Percentiles rank a stretch among this genome's conserved stretches.
Conservation (phyloP, 2,888 invertebrate species). For the Nezara viridula region DNA sequence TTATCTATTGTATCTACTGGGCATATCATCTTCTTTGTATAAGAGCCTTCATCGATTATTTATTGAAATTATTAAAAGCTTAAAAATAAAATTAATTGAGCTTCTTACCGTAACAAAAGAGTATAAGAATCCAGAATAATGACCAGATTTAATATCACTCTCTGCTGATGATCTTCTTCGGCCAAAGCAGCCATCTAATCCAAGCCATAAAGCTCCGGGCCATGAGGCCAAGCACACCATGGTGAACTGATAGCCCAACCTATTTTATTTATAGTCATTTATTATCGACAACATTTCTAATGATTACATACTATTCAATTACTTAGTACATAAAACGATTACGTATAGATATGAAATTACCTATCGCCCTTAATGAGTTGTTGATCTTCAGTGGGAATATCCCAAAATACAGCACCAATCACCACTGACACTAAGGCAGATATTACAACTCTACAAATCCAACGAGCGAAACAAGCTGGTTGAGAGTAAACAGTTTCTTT, state of each 20-base stretch:
- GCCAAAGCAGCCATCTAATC: constrained; percentile 71
- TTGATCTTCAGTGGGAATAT: constrained; percentile 83
- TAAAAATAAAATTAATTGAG: background rate
- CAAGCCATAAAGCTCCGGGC: constrained; percentile 81
- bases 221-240: constrained; percentile 83
- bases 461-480: constrained; percentile 84
- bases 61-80: background rate
- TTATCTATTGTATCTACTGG: too few relatives aligned
- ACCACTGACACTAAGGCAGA: constrained; percentile 86
- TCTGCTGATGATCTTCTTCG: constrained; percentile 75
- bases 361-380: constrained; percentile 70
- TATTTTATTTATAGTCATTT: constrained; percentile 59
- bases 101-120: constrained; percentile 82
- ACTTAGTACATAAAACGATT: too few relatives aligned
- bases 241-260: constrained; percentile 89
- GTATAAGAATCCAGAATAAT: constrained; percentile 85
- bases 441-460: constrained; percentile 83
- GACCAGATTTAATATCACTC: constrained; percentile 83
- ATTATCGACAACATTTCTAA: too few relatives aligned
- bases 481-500: constrained; percentile 82
- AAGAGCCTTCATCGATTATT: too few relatives aligned
- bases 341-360: constrained; percentile 61
- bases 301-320: background rate
- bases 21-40: too few relatives aligned
- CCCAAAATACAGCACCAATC: constrained; percentile 91